Evolutionary conservation across 2,888 invertebrate species (phyloP), one percentile per base, ranked within the genome.

Genomic region (Serripes groenlandicus): DNA sequence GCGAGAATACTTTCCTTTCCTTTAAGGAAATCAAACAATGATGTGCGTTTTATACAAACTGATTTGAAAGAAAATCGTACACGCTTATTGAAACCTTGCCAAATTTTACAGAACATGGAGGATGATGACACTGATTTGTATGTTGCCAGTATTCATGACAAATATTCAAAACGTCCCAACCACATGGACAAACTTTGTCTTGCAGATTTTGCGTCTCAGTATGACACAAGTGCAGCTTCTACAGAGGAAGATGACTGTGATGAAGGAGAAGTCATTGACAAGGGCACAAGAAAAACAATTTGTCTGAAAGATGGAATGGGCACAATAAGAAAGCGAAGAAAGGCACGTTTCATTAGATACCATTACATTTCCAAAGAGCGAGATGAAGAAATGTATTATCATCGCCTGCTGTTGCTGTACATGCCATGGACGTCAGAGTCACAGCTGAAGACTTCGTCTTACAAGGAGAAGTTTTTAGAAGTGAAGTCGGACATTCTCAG

Each of bases 61-160:
- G 78, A 85, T 72, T 26, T 75, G 5, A 74, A 76, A 35, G 58
- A 88, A 56, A 58, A 80, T 26, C n/a, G 88, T 3, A 73, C 72
- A 9, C 26, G 37, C 3, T 49, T 87, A 11, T 49, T 85, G 0
- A 87, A 87, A 70, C 80, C 87, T 4, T 15, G 77, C 49, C 35
- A 60, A 30, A 15, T 83, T n/a, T 52, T 85, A 9, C 21, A 82
- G 21, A 18, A 52, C 1, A 28, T 87, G 42, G 79, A 84, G 35
- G 81, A 84, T 76, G 80, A 82, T 74, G 84, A 78, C 42, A 32
- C 32, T 30, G 64, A 64, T 32, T 21, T 64, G 2, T 11, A 23
- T 66, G 3, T 34, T 35, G 15, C 32, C n/a, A 26, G 26, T 34
- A 85, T 85, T 58, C 64, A 68, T 70, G 62, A 62, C 21, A 54